These are phyloP conservation scores for Digitonthophagus gazella DNA, from an alignment of 2,888 invertebrate species.

Conservation along the genomic window DNA sequence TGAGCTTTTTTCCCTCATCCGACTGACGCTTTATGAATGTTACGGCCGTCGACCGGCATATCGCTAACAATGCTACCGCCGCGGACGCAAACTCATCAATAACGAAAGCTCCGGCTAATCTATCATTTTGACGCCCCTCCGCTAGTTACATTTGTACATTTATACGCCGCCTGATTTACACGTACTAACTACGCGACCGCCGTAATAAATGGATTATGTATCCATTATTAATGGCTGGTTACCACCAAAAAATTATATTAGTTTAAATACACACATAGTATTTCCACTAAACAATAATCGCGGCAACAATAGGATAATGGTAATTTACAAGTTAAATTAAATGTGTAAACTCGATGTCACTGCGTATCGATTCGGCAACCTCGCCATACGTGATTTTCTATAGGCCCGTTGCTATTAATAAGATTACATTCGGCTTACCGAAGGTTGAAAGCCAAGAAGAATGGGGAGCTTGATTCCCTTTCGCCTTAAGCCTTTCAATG, in stretches of 20 bases:
- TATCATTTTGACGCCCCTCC: not conserved
- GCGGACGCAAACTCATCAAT: not conserved
- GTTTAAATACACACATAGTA: not conserved
- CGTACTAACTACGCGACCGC: not conserved
- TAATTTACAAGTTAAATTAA: not conserved
- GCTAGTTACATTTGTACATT: not conserved
- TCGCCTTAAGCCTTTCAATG: constrained; percentile 10
- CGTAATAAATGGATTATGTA: not conserved
- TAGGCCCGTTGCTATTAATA: constrained; percentile 14
- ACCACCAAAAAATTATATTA: not conserved
- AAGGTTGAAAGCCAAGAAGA: constrained; percentile 5
- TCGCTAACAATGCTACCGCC: not conserved
- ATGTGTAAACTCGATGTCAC: not conserved
- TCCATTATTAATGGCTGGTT: not conserved
- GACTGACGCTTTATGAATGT: not conserved
- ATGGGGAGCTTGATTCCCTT: constrained; percentile 8
- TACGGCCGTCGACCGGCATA: not conserved
- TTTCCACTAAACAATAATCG: too few relatives aligned
- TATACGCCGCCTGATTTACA: not conserved
- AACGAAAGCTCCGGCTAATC: not conserved
- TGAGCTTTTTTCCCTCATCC: not conserved
- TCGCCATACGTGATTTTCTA: not conserved
- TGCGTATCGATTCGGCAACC: not conserved
- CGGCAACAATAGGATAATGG: not conserved
- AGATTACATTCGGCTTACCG: constrained; percentile 13